Conservation (phyloP, 2,797 vertebrate genomes). For the Buphagus erythrorhynchus region DNA sequence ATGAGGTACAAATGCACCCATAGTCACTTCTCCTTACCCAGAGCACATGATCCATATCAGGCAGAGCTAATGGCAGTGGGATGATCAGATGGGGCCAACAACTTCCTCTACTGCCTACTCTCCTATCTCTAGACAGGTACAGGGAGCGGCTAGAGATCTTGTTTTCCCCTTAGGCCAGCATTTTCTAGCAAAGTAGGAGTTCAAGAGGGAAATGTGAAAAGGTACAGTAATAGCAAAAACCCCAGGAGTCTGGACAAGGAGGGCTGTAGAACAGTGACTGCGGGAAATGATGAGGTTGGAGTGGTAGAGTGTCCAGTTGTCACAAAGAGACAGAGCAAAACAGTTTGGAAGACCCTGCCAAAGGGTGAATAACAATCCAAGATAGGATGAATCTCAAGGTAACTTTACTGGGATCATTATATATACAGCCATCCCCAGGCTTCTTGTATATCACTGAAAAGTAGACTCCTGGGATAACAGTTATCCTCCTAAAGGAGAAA, state of each 20-base stretch:
- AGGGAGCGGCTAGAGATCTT: not conserved
- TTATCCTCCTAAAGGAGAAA: not conserved
- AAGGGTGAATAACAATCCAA: not conserved
- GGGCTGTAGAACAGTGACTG: not conserved
- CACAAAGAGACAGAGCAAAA: not conserved
- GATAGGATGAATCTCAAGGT: not conserved
- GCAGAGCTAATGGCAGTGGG: not conserved
- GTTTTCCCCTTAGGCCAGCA: not conserved
- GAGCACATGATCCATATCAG: not conserved
- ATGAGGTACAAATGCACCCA: not conserved
- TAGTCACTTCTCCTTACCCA: not conserved
- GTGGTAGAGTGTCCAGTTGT: not conserved
- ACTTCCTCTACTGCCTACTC: not conserved
- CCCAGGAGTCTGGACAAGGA: not conserved
- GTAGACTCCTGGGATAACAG: not conserved
- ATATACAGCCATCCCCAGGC: not conserved
- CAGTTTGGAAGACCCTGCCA: not conserved
- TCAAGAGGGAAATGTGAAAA: not conserved
- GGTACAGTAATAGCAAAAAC: not conserved
- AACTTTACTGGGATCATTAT: not conserved
- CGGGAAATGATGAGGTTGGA: not conserved
- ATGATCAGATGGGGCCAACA: not conserved
- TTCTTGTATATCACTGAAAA: not conserved
- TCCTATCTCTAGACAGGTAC: not conserved
- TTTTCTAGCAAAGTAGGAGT: not conserved